These are phyloP conservation scores for Parnassius apollo DNA, from an alignment of 2,888 invertebrate species.

Conservation along the genomic window DNA sequence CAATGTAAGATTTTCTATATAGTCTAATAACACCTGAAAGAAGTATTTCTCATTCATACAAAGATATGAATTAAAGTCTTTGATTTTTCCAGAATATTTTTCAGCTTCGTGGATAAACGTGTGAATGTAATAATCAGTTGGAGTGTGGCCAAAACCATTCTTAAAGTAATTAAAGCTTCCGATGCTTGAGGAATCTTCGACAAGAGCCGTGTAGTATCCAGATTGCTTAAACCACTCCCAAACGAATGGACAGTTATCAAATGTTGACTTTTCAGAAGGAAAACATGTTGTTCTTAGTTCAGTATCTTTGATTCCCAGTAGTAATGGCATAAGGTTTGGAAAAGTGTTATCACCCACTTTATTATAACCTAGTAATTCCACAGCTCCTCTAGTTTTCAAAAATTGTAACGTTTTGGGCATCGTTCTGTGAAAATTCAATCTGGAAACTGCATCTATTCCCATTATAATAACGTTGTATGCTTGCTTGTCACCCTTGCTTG, in stretches of 20 bases:
- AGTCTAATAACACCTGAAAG: slow-evolving; percentile 85
- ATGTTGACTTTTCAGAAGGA: slow-evolving; percentile 69
- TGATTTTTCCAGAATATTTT: slow-evolving; percentile 80
- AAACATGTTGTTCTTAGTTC: slow-evolving; percentile 83
- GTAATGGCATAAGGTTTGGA: slow-evolving; percentile 90
- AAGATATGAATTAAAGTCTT: slow-evolving; percentile 79
- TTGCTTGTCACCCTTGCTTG: slow-evolving; percentile 25
- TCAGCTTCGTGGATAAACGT: slow-evolving; percentile 84
- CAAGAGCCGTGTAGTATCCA: slow-evolving; percentile 88
- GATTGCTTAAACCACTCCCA: slow-evolving; percentile 88
- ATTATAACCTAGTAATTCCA: slow-evolving; percentile 92
- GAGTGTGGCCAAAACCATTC: slow-evolving; percentile 84
- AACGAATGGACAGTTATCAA: slow-evolving; percentile 88
- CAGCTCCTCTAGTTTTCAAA: slow-evolving; percentile 80
- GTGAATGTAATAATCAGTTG: slow-evolving; percentile 90
- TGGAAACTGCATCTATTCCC: slow-evolving; percentile 91
- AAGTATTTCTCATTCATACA: slow-evolving; percentile 85
- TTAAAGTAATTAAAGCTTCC: slow-evolving; percentile 88
- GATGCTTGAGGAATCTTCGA: slow-evolving; percentile 88
- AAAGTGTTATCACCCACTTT: slow-evolving; percentile 96
- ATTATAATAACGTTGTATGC: slow-evolving; percentile 86
- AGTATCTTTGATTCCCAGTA: slow-evolving; percentile 84
- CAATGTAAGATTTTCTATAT: slow-evolving; percentile 82
- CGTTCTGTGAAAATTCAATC: slow-evolving; percentile 90
- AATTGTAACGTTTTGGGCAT: slow-evolving; percentile 85